These are phyloP conservation scores for Drosophila tristis DNA, from an alignment of 1,140 invertebrate genomes.

Conservation along the genomic window DNA sequence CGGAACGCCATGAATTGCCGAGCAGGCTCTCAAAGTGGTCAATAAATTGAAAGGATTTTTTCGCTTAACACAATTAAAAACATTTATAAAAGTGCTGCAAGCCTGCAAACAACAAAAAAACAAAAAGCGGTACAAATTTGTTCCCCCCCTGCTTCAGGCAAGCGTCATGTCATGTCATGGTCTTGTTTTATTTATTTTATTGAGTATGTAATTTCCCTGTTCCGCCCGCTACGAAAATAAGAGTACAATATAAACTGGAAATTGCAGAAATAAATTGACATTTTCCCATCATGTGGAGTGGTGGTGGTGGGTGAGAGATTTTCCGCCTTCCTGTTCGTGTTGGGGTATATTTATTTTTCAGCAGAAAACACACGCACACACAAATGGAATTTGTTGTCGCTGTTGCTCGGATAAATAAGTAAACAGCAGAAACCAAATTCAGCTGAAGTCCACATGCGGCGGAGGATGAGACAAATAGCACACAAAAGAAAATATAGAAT, in stretches of 20 bases:
- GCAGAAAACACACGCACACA: slow-evolving; percentile 7
- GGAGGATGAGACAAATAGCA: slow-evolving; percentile 11
- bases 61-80: slow-evolving; percentile 36
- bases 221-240: slow-evolving; percentile 23
- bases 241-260: slow-evolving; percentile 23
- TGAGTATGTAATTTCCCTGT: slow-evolving; percentile 22
- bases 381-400: slow-evolving; percentile 28
- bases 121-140: slow-evolving; percentile 8
- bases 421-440: slow-evolving; percentile 45
- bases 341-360: slow-evolving; percentile 18
- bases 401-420: slow-evolving; percentile 32
- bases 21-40: slow-evolving; percentile 37
- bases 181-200: slow-evolving; percentile 32
- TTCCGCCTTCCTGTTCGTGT: slow-evolving; percentile 7
- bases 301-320: slow-evolving; percentile 6
- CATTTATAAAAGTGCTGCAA: slow-evolving; percentile 28
- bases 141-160: background rate
- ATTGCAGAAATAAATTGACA: slow-evolving; percentile 58
- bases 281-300: slow-evolving; percentile 17
- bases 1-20: slow-evolving; percentile 16
- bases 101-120: too few relatives aligned
- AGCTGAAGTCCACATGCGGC: slow-evolving; percentile 24
- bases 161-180: slow-evolving; percentile 1
- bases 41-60: slow-evolving; percentile 48
- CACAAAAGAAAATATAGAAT: background rate